Evolutionary conservation across 2,113 vertebrate species (phyloP).

Genomic region (Mastomys coucha): DNA sequence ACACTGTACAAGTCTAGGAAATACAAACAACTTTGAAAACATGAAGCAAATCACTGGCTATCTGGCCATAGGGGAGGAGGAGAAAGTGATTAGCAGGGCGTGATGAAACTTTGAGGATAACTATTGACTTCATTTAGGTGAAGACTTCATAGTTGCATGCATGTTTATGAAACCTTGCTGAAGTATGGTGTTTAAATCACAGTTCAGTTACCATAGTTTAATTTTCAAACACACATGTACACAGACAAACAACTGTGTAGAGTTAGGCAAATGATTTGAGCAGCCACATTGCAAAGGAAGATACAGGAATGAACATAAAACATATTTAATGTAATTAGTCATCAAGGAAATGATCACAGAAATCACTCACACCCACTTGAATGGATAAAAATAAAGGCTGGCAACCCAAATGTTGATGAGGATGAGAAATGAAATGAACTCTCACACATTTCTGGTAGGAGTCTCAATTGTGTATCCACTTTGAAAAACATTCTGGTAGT

Average conservation of each 20-base stretch:
- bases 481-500: constrained; percentile 49
- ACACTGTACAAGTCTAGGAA: constrained; percentile 21
- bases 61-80: not conserved
- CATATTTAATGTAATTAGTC: constrained; percentile 52
- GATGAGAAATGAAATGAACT: constrained; percentile 59
- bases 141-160: not conserved
- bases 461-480: constrained; percentile 33
- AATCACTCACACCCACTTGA: constrained; percentile 44
- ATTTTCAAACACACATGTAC: not conserved
- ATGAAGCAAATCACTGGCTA: constrained; percentile 22
- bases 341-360: constrained; percentile 60
- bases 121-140: not conserved
- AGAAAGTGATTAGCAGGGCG: not conserved
- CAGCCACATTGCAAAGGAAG: constrained; percentile 37
- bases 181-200: not conserved
- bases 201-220: not conserved
- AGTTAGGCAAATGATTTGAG: constrained; percentile 35
- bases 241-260: not conserved
- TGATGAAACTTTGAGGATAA: not conserved
- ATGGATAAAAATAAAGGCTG: constrained; percentile 69
- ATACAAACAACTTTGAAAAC: not conserved
- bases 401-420: constrained; percentile 50
- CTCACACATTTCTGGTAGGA: constrained; percentile 40
- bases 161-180: not conserved
- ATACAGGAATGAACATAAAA: constrained; percentile 46